These are phyloP conservation scores for Lepidocyrtinus sp. DNA, from an alignment of 2,888 invertebrate species.

Conservation along the genomic window DNA sequence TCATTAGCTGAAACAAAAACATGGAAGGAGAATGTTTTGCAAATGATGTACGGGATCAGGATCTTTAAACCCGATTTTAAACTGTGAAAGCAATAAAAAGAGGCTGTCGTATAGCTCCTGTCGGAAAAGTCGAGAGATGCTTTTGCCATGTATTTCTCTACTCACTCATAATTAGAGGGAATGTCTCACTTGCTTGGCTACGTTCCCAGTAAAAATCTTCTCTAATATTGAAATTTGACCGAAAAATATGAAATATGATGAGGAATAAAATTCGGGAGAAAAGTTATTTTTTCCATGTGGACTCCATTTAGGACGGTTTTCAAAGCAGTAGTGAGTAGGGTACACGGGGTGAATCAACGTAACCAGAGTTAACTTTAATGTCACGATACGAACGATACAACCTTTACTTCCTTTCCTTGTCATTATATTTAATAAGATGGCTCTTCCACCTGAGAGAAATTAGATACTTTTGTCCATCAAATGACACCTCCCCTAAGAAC, in stretches of 20 bases:
- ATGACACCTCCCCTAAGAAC: too few relatives aligned
- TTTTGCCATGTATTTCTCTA: too few relatives aligned
- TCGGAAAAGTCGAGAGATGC: constrained; percentile 3
- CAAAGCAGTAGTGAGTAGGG: too few relatives aligned
- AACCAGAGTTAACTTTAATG: too few relatives aligned
- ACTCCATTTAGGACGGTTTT: too few relatives aligned
- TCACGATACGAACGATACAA: too few relatives aligned
- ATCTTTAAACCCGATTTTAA: constrained; percentile 2
- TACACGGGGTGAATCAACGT: too few relatives aligned
- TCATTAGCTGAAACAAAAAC: constrained; percentile 5
- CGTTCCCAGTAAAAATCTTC: constrained; percentile 2
- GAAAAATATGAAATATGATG: constrained; percentile 10
- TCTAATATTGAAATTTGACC: neutral
- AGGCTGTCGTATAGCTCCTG: neutral
- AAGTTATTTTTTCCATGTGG: too few relatives aligned
- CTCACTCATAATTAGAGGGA: neutral
- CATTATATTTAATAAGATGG: neutral
- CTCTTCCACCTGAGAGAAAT: too few relatives aligned
- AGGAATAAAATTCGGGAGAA: neutral
- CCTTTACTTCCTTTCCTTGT: neutral
- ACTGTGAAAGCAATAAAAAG: constrained; percentile 6
- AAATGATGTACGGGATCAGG: neutral
- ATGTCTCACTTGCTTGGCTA: constrained; percentile 11
- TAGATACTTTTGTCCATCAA: too few relatives aligned
- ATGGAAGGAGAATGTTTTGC: neutral